These are phyloP conservation scores for Lomographa bimaculata DNA, from an alignment of 2,888 invertebrate species.

Conservation along the genomic window DNA sequence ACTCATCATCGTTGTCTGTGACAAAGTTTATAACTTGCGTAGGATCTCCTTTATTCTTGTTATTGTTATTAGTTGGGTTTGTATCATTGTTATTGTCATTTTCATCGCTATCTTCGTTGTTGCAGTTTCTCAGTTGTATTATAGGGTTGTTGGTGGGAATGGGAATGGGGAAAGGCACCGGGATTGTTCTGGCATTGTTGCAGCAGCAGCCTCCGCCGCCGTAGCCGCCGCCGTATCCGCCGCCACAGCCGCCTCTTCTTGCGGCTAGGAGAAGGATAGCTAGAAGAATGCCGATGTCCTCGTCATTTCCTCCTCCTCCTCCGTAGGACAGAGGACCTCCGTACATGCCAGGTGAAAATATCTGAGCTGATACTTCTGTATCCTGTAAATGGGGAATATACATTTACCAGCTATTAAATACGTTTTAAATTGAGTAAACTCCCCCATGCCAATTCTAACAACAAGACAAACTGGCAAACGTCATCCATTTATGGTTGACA, in stretches of 20 bases:
- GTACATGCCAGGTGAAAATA: slow-evolving; percentile 35
- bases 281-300: slow-evolving; percentile 58
- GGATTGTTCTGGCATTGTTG: slow-evolving; percentile 43
- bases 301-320: slow-evolving; percentile 34
- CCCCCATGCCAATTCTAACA: too few species aligned
- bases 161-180: slow-evolving; percentile 60
- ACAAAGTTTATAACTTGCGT: slow-evolving; percentile 30
- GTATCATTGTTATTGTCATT: neutral
- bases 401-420: too few species aligned
- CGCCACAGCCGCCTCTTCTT: slow-evolving; percentile 39
- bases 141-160: slow-evolving; percentile 55
- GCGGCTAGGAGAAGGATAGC: slow-evolving; percentile 54
- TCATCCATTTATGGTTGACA: too few species aligned
- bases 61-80: neutral
- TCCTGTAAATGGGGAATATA: too few species aligned
- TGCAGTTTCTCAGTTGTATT: slow-evolving; percentile 31
- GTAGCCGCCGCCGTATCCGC: slow-evolving; percentile 21
- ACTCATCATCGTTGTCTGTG: slow-evolving; percentile 23
- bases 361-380: slow-evolving; percentile 41
- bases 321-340: slow-evolving; percentile 43
- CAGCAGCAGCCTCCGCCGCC: slow-evolving; percentile 41
- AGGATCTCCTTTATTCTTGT: slow-evolving; percentile 11
- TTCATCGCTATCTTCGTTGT: slow-evolving; percentile 23
- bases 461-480: too few species aligned
- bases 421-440: too few species aligned